phyloP scores from a whole-genome alignment of 37 sponge, comb jelly and placozoan genomes.

The Aplysina aerophoba region DNA sequence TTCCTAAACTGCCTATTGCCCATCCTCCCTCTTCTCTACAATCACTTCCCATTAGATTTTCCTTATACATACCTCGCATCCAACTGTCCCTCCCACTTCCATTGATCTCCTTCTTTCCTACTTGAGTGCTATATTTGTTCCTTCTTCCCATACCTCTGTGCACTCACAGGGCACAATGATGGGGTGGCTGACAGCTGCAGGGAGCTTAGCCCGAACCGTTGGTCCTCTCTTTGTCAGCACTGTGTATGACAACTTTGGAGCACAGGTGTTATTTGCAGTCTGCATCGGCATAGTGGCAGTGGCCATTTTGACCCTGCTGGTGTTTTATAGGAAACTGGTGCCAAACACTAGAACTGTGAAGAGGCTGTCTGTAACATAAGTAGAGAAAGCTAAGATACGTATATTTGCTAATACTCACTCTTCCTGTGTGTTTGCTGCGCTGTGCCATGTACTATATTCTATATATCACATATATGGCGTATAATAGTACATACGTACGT shows the following conservation, averaged over 20 bases:
- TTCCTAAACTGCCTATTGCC: no score
- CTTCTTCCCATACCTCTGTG: neutral
- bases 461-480: no score
- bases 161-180: constrained; percentile 89
- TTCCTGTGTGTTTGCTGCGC: no score
- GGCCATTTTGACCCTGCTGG: constrained; percentile 55
- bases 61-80: no score
- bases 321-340: constrained; percentile 53
- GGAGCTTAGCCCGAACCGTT: constrained; percentile 72
- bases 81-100: neutral
- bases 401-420: no score
- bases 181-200: constrained; percentile 79
- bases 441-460: no score
- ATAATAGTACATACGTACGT: no score
- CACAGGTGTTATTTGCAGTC: constrained; percentile 63
- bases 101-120: neutral
- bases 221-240: constrained; percentile 79
- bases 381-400: no score
- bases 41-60: no score
- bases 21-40: no score
- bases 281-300: constrained; percentile 50
- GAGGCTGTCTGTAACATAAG: no score
- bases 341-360: constrained; percentile 29
- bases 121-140: neutral
- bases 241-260: constrained; percentile 68